A percentile compares a stretch with the other conserved stretches of the same genome.
Conservation (phyloP, 1,140 invertebrate species). For the Trachymyrmex cornetzi region DNA sequence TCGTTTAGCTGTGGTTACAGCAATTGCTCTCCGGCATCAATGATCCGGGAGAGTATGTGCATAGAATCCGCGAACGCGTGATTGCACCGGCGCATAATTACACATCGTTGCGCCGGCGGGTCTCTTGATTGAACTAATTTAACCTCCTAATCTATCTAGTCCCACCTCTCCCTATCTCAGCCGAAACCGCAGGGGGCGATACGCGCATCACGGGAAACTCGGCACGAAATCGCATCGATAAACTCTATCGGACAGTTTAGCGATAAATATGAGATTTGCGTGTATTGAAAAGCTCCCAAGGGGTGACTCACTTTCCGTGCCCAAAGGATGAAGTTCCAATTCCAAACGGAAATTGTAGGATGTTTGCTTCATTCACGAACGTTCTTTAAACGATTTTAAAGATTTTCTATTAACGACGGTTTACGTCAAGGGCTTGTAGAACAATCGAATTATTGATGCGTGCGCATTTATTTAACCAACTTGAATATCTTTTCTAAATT, state of each 20-base stretch:
- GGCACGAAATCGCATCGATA: conserved; percentile 34
- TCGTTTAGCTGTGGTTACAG: not conserved
- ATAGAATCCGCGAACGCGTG: conserved; percentile 50
- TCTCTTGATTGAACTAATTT: conserved; percentile 65
- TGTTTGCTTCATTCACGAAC: not conserved
- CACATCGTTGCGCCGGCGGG: conserved; percentile 56
- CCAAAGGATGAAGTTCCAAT: conserved; percentile 17
- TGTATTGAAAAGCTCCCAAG: conserved; percentile 16
- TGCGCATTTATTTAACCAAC: not conserved
- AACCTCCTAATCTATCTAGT: conserved; percentile 59
- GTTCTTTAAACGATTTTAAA: not conserved
- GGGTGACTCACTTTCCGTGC: not conserved
- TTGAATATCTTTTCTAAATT: too few species aligned
- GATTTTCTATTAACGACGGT: not conserved
- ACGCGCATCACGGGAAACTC: conserved; percentile 42
- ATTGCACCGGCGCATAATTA: conserved; percentile 64
- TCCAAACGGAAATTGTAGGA: not conserved
- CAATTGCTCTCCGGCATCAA: conserved; percentile 39
- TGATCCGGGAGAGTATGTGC: conserved; percentile 29
- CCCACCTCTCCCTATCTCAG: conserved; percentile 9
- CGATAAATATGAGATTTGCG: conserved; percentile 36
- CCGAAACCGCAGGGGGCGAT: conserved; percentile 43
- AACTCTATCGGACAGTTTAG: conserved; percentile 25
- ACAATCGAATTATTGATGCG: not conserved
- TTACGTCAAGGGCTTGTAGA: not conserved